Base-by-base conservation (phyloP, 2,888 invertebrate species). In the Aethes cnicana region DNA sequence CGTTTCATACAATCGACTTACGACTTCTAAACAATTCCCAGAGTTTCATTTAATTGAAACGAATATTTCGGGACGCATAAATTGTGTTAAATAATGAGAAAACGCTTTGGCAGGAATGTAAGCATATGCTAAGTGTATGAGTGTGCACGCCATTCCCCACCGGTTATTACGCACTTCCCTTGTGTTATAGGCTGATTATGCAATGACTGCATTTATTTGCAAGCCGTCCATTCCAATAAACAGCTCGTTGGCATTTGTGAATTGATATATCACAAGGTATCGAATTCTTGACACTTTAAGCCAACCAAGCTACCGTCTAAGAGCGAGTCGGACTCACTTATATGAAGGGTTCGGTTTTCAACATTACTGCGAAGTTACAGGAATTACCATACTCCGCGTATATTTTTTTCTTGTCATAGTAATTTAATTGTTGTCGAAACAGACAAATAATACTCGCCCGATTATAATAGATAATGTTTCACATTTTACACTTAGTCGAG, bases 111-210 rank as follows among this genome's bases (percentile, higher is more conserved):
- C 26, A 20, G 35, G 26, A 44, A 50, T 44, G 28, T 30, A 50
- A 44, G 36, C 43, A 50, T 44, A 50, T 50, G 25, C 32, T 50
- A 50, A 37, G 30, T 9, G 33, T 42, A 26, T 26, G 35, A 28
- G 37, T 26, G 25, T 26, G 41, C 18, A 28, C 32, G 25, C 39
- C 39, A 32, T 33, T 46, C 30, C 37, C 30, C 39, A 46, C 20
- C 52, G 37, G 46, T 52, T 52, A 52, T 52, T 52, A 52, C 52
- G 52, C 52, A 52, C 52, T 52, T 52, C 52, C 52, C 25, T 39
- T 46, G 52, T 46, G 39, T 52, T 52, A 52, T 52, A 39, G 44
- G 26, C 37, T 33, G 44, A 52, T 52, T 52, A 52, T 52, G 46
- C 52, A 52, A 52, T 18, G 28, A 18, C 28, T 36, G 50, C 37